Base-by-base conservation (phyloP, 2,888 invertebrate species). In the Coleophora deauratella region DNA sequence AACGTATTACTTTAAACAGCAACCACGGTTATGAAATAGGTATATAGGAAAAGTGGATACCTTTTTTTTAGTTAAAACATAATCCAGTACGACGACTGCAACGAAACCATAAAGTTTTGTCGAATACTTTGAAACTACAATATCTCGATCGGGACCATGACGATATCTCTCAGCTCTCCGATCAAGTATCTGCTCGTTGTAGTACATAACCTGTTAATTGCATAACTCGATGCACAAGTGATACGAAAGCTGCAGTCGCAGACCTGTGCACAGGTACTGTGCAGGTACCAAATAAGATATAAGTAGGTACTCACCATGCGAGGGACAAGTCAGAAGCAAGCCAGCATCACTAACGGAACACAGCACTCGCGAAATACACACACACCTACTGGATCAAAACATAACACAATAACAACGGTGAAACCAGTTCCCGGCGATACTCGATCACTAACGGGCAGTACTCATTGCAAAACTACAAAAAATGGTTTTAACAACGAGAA, bases 391-490 rank as follows among this genome's bases (percentile, higher is more conserved):
- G 21, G 21, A 71, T 66, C 75, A 67, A 71, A 67, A 76, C 62
- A 72, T 62, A 64, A 69, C 69, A 76, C 72, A 74, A 75, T 73
- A 74, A 74, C 69, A 77, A 78, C 76, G 75, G 78, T 72, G 63
- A 68, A 82, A 81, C 82, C 74, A 63, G 79, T 82, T 52, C 49
- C 51, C 61, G 66, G 61, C 59, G 58, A 59, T 63, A 68, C 68
- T 57, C 57, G 58, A 21, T 13, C 38, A 38, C 30, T 32, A 35
- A 62, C 59, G 49, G 54, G 51, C 53, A 57, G 66, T 72, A 76
- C 73, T 77, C 77, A 72, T 79, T 74, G 80, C 72, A 77, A 77
- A 79, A 75, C 70, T 65, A 63, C 57, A 59, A 66, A 62, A 62
- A 63, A 57, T 59, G 62, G 65, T 62, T 66, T 61, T 55, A 56